Evolutionary conservation across 2,113 vertebrate genomes (phyloP), one percentile per base, ranked within the genome.

Genomic region (Falcunculus frontatus): DNA sequence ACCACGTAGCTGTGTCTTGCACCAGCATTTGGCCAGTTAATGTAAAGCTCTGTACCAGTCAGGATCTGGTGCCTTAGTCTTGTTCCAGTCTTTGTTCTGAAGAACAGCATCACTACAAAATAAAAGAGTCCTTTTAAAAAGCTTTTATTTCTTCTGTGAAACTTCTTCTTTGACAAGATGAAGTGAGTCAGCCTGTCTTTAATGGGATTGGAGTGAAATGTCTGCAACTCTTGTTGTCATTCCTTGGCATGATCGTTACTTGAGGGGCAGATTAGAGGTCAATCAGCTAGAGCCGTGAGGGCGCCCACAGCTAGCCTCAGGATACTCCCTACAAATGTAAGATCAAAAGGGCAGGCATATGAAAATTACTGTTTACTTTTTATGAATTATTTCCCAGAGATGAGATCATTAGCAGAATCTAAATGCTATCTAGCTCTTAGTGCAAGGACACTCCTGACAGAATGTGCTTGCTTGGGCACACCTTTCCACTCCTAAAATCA

Each of bases 351-450:
- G 73, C 89, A 95, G 83, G 64, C 85, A 81, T 72, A 88, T 94
- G 93, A 94, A 96, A 97, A 95, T 91, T 88, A 73, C 59, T 94
- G 76, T 95, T 95, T 93, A 89, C 62, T 90, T 94, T 94, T 95
- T 92, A 97, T 91, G 74, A 95, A 93, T 95, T 91, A 94, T 96
- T 93, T 97, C 85, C 91, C 91, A 94, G 86, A 93, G 90, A 85
- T 87, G 85, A 37, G 64, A 96, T 97, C 94, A 96, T 96, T 97
- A 95, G 81, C 92, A 88, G 94, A 97, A 96, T 95, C 94, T 96
- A 95, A 96, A 89, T 95, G 84, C 72, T 1, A 35, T 5, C 72
- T 85, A 68, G 59, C 49, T 95, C 50, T 62, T 93, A 60, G 59
- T 88, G 84, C 89, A 91, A 91, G 96, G 93, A 32, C 93, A 56